Base-by-base conservation (phyloP, 2,797 vertebrate genomes). In the Bufotes viridis region DNA sequence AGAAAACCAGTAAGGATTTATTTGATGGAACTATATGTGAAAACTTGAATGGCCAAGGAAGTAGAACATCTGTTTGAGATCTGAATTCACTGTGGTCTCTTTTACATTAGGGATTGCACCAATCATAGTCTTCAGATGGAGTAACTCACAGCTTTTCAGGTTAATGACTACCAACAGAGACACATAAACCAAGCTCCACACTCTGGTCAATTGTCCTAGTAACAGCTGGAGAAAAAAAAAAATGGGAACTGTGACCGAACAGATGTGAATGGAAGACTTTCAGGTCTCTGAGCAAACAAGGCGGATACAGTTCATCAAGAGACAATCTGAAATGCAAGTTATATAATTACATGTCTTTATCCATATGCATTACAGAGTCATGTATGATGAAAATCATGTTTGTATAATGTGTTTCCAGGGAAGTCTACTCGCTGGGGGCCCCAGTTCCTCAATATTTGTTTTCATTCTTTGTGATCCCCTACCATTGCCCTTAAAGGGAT, bases 191-290 rank as follows among this genome's bases (percentile, higher is more conserved):
- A 10, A 20, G 53, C 24, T 61, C 61, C 20, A 15, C 67, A n/a
- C 42, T 81, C 69, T 42, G 26, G 9, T 80, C 42, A 78, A 34
- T 29, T 74, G 67, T 75, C 72, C 61, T 49, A 83, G 70, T 29
- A 53, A 51, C 78, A 89, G 61, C 78, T 89, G 42, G 65, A 76
- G 65, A 49, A 24, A 85, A 82, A 67, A 78, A 79, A 83, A 34
- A 72, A 26, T 55, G 29, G 58, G 75, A 67, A 42, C 7, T 63
- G 76, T 76, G 70, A 63, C 78, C 42, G 58, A 88, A 85, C 87
- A 89, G 78, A 80, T 88, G 78, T 82, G 60, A 86, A 49, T 58
- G 20, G 51, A 81, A 88, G 69, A 63, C 82, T 74, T 85, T 74
- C 18, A 85, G 55, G 78, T 81, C 78, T 81, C 78, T 24, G 24